phyloP scores from a whole-genome alignment of 2,797 vertebrate genomes.

The Artibeus lituratus region DNA sequence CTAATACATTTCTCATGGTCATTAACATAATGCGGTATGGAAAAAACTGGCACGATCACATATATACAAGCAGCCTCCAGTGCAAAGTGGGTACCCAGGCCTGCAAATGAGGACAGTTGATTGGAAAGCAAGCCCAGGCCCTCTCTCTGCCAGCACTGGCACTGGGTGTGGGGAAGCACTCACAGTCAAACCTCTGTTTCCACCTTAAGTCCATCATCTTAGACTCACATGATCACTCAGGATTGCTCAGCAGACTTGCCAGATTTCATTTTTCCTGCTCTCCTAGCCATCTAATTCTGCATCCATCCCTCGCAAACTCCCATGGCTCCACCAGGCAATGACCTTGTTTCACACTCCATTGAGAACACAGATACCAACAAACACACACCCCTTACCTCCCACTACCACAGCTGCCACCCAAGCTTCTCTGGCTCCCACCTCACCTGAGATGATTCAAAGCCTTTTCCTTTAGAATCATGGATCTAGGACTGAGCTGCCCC shows the following conservation, averaged over 20 bases:
- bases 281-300: neutral
- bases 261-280: neutral
- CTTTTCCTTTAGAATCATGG: neutral
- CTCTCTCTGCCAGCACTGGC: neutral
- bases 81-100: neutral
- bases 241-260: neutral
- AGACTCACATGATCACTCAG: neutral
- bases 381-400: neutral
- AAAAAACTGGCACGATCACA: neutral
- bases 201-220: conserved; percentile 37
- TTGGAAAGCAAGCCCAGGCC: neutral
- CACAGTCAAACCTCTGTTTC: conserved; percentile 27
- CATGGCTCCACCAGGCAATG: neutral
- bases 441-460: neutral
- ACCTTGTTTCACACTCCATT: neutral
- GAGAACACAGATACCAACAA: neutral
- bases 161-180: neutral
- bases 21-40: neutral
- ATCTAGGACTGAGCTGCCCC: neutral
- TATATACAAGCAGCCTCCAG: neutral
- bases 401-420: neutral
- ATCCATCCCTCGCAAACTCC: neutral
- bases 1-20: neutral
- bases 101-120: neutral
- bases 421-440: neutral